Evolutionary conservation across 2,113 vertebrate genomes (phyloP).

Genomic region (Porphyrio hochstetteri): DNA sequence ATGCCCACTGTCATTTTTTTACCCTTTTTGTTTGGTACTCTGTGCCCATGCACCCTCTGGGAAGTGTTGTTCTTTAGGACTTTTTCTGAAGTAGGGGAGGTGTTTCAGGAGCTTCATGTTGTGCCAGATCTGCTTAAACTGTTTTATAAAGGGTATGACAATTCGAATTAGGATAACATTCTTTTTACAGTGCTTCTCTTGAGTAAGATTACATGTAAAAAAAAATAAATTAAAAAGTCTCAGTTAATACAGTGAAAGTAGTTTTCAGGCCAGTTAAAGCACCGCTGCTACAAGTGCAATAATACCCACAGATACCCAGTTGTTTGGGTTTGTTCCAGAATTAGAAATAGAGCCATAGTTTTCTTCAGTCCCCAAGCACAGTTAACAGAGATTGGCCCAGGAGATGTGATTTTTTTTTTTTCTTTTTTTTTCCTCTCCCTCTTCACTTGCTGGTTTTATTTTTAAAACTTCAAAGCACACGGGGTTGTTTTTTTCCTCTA

Average conservation of each 20-base stretch:
- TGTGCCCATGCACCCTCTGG: not conserved
- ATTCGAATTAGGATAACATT: not conserved
- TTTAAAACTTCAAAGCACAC: not conserved
- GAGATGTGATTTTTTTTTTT: not conserved
- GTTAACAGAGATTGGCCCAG: not conserved
- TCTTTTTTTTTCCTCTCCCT: not conserved
- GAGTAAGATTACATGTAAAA: not conserved
- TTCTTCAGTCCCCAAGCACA: not conserved
- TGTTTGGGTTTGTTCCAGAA: not conserved
- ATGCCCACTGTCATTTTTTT: not conserved
- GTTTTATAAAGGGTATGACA: not conserved
- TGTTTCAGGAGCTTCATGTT: not conserved
- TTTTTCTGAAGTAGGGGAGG: not conserved
- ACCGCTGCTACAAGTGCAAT: not conserved
- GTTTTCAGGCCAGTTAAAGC: slow-evolving; percentile 13
- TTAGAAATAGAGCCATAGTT: not conserved
- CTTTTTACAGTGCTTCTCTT: not conserved
- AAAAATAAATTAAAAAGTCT: not conserved
- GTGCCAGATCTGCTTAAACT: not conserved
- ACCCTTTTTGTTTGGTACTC: not conserved
- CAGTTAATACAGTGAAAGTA: not conserved
- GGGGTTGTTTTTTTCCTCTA: not conserved
- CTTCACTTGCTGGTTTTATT: not conserved
- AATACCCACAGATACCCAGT: not conserved
- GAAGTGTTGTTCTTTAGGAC: not conserved